A percentile compares a stretch with the other conserved stretches of the same genome.
These are phyloP conservation scores for Chionomys nivalis DNA, from an alignment of 2,113 vertebrate species.

Conservation along the genomic window DNA sequence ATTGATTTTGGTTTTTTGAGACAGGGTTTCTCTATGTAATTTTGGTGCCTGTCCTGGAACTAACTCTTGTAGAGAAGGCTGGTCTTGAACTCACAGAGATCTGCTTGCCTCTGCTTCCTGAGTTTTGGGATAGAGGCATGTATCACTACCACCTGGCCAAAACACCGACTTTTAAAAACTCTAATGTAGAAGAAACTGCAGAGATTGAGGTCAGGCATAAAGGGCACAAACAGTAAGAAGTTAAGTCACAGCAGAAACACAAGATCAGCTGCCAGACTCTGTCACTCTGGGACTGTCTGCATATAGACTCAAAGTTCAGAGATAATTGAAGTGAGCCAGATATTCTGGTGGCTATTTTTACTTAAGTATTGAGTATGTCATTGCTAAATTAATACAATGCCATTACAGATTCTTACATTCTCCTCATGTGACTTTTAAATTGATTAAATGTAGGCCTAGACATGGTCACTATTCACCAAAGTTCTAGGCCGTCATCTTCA, in stretches of 20 bases:
- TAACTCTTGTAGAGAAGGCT: too few species aligned
- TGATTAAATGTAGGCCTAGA: not conserved
- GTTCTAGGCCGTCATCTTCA: not conserved
- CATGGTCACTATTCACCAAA: not conserved
- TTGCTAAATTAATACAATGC: conserved; percentile 37
- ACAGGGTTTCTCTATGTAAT: too few species aligned
- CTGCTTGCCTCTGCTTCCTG: too few species aligned
- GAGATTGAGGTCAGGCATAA: not conserved
- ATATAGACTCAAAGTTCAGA: conserved; percentile 45
- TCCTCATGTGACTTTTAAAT: conserved; percentile 27
- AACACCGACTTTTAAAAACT: not conserved
- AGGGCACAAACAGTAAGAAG: not conserved
- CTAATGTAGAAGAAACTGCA: not conserved
- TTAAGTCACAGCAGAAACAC: not conserved
- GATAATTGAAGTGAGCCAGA: conserved; percentile 40
- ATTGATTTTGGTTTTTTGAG: too few species aligned
- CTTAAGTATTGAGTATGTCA: conserved; percentile 54
- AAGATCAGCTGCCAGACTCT: not conserved
- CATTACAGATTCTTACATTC: conserved; percentile 21
- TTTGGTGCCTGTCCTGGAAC: too few species aligned
- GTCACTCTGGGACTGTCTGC: not conserved
- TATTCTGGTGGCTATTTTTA: conserved; percentile 59
- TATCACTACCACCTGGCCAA: not conserved
- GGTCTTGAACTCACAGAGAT: too few species aligned
- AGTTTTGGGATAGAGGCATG: too few species aligned